These are phyloP conservation scores for Ennomos erosarius DNA, from an alignment of 2,888 invertebrate species.

Conservation along the genomic window DNA sequence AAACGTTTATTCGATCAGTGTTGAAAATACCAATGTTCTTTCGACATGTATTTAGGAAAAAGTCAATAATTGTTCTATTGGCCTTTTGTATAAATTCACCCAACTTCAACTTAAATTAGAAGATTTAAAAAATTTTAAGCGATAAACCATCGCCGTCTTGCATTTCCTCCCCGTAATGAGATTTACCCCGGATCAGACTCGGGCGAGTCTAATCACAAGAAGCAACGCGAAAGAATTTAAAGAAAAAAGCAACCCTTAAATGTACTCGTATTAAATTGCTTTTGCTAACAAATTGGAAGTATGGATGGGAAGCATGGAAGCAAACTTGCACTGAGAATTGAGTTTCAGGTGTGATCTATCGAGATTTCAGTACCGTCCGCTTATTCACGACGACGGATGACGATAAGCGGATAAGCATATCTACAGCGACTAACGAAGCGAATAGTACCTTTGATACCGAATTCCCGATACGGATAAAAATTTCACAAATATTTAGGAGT, in stretches of 20 bases:
- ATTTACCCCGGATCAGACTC: conserved; percentile 49
- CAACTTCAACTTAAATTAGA: too few species aligned
- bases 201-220: conserved; percentile 44
- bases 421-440: conserved; percentile 2
- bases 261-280: conserved; percentile 32
- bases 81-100: too few species aligned
- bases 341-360: conserved; percentile 61
- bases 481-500: too few species aligned
- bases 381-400: conserved; percentile 32
- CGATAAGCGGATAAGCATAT: conserved; percentile 16
- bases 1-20: too few species aligned
- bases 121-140: too few species aligned
- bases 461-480: background rate
- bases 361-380: conserved; percentile 46
- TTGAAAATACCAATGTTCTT: too few species aligned
- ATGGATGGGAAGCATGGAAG: conserved; percentile 38
- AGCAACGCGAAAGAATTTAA: conserved; percentile 34
- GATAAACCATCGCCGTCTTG: conserved; percentile 17
- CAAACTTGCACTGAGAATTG: conserved; percentile 48
- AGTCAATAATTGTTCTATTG: too few species aligned
- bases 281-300: conserved; percentile 36
- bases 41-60: too few species aligned
- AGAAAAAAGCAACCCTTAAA: conserved; percentile 29
- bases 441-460: conserved; percentile 1
- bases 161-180: conserved; percentile 49